Conservation (phyloP, 1,140 invertebrate genomes). For the Patella vulgata region DNA sequence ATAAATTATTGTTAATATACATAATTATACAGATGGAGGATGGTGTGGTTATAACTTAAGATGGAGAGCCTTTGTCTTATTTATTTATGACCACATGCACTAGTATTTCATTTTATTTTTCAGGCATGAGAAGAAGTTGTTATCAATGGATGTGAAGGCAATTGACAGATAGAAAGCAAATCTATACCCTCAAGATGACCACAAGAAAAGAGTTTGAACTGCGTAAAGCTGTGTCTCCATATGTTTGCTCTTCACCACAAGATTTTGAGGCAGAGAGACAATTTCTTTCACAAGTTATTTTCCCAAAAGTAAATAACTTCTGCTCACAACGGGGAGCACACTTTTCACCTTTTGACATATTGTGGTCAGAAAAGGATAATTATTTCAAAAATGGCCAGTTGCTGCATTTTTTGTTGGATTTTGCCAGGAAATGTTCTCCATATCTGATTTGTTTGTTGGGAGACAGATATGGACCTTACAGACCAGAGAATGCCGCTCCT, state of each 20-base stretch:
- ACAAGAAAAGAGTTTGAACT: conserved; percentile 38
- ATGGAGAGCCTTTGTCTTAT: too few relatives aligned
- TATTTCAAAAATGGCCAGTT: conserved; percentile 45
- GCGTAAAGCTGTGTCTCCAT: conserved; percentile 54
- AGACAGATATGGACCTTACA: conserved; percentile 58
- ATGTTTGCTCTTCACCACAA: conserved; percentile 56
- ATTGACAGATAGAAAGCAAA: too few relatives aligned
- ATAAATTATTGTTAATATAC: too few relatives aligned
- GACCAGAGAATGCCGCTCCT: conserved; percentile 26
- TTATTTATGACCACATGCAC: too few relatives aligned
- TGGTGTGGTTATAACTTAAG: too few relatives aligned
- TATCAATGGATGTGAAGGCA: too few relatives aligned
- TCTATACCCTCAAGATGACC: conserved; percentile 6
- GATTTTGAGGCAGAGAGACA: conserved; percentile 58
- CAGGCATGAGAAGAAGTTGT: too few relatives aligned
- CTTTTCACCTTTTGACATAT: conserved; percentile 55
- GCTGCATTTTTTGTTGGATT: conserved; percentile 52
- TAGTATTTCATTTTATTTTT: too few relatives aligned
- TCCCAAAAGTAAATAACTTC: conserved; percentile 48
- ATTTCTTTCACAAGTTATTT: conserved; percentile 46
- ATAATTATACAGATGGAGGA: too few relatives aligned
- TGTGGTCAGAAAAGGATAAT: conserved; percentile 45
- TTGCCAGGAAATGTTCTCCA: conserved; percentile 51
- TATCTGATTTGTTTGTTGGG: conserved; percentile 63
- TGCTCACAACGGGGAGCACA: conserved; percentile 47